phyloP scores from a whole-genome alignment of 2,888 invertebrate genomes.

The Campoplex capitator region DNA sequence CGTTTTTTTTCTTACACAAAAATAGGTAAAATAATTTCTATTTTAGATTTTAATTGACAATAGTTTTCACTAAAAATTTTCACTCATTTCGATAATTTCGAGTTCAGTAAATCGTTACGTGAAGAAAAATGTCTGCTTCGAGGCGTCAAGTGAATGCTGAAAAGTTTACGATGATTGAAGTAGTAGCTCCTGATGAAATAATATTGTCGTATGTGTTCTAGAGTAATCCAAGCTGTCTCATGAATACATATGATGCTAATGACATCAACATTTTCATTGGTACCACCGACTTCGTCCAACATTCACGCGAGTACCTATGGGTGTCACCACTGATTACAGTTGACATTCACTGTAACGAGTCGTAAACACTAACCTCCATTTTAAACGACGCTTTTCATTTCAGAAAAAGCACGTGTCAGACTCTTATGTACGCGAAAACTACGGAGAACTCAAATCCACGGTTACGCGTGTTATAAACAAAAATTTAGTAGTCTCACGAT shows the following conservation, averaged over 20 bases:
- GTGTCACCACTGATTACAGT: background rate
- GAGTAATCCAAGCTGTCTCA: background rate
- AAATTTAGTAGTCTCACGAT: too few species aligned
- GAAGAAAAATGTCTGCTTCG: too few species aligned
- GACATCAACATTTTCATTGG: background rate
- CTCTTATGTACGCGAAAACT: background rate
- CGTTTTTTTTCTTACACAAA: too few species aligned
- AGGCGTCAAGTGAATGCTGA: background rate
- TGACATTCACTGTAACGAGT: background rate
- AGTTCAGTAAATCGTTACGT: too few species aligned
- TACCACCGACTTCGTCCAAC: background rate
- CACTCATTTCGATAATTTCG: too few species aligned
- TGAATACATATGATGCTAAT: slow-evolving; percentile 4
- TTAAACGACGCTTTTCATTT: background rate
- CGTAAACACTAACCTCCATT: background rate
- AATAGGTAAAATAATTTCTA: too few species aligned
- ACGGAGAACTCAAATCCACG: background rate
- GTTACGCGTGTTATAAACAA: too few species aligned
- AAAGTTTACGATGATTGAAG: background rate
- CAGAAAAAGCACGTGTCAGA: background rate
- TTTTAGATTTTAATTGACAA: too few species aligned
- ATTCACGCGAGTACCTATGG: background rate
- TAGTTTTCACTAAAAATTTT: too few species aligned
- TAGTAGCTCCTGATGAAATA: background rate
- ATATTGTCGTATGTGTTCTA: background rate